A percentile compares a stretch with the other conserved stretches of the same genome.
Evolutionary conservation across 1,140 invertebrate species (phyloP).

Genomic region (Meteorus sp.): DNA sequence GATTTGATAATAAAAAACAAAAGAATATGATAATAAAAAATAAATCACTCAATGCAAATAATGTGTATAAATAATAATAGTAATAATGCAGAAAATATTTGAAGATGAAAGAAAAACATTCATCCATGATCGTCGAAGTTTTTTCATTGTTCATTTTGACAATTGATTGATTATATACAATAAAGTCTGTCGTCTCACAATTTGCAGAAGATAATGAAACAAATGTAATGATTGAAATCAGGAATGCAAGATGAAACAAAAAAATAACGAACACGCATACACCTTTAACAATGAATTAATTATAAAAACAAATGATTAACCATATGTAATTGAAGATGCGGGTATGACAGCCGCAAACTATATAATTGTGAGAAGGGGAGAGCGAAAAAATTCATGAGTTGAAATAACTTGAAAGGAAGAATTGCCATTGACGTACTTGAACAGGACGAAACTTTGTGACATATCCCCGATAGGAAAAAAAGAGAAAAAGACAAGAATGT

Average conservation of each 20-base stretch:
- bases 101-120: neutral
- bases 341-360: no score
- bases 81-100: neutral
- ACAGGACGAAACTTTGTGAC: conserved; percentile 29
- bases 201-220: conserved; percentile 8
- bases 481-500: no score
- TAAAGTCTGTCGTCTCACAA: conserved; percentile 5
- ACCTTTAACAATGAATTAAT: neutral
- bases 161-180: conserved; percentile 1
- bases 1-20: conserved; percentile 1
- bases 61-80: conserved; percentile 17
- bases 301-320: neutral
- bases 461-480: conserved; percentile 33
- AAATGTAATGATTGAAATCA: conserved; percentile 1
- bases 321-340: neutral
- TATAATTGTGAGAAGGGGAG: no score
- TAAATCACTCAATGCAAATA: neutral
- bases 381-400: no score
- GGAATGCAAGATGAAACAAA: no score
- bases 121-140: conserved; percentile 5
- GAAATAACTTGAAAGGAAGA: no score
- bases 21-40: no score
- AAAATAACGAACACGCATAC: neutral
- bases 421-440: neutral
- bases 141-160: neutral